A percentile compares a stretch with the other conserved stretches of the same genome.
These are phyloP conservation scores for Maniola hyperantus DNA, from an alignment of 2,888 invertebrate genomes.

Conservation along the genomic window DNA sequence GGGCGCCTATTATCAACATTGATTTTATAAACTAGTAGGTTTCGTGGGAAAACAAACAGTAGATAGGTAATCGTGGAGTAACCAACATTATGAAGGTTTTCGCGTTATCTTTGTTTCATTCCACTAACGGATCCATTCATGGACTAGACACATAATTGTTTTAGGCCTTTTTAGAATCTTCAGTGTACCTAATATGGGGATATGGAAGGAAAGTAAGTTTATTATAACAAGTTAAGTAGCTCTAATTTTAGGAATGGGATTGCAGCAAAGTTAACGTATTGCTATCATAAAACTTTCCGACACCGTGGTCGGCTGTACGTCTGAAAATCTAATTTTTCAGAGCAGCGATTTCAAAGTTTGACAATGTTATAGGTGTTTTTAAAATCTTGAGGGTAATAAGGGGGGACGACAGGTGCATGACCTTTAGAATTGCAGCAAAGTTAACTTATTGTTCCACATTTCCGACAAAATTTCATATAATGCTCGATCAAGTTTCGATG, in stretches of 20 bases:
- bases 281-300: too few relatives aligned
- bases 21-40: slow-evolving; percentile 37
- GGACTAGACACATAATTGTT: neutral
- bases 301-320: too few relatives aligned
- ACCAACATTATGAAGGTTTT: slow-evolving; percentile 10
- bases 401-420: neutral
- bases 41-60: slow-evolving; percentile 28
- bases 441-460: neutral
- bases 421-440: neutral
- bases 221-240: too few relatives aligned
- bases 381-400: too few relatives aligned
- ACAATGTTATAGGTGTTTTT: too few relatives aligned
- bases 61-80: slow-evolving; percentile 19
- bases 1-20: slow-evolving; percentile 27
- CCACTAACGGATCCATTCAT: neutral
- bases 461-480: slow-evolving; percentile 5
- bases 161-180: neutral
- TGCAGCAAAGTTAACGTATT: too few relatives aligned
- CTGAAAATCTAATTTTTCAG: too few relatives aligned
- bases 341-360: too few relatives aligned
- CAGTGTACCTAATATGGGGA: neutral
- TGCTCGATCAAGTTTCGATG: slow-evolving; percentile 35
- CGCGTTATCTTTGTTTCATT: neutral
- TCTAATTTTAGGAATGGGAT: too few relatives aligned
- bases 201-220: neutral